Evolutionary conservation across 1,140 invertebrate genomes (phyloP).

Genomic region (Mercenaria mercenaria): DNA sequence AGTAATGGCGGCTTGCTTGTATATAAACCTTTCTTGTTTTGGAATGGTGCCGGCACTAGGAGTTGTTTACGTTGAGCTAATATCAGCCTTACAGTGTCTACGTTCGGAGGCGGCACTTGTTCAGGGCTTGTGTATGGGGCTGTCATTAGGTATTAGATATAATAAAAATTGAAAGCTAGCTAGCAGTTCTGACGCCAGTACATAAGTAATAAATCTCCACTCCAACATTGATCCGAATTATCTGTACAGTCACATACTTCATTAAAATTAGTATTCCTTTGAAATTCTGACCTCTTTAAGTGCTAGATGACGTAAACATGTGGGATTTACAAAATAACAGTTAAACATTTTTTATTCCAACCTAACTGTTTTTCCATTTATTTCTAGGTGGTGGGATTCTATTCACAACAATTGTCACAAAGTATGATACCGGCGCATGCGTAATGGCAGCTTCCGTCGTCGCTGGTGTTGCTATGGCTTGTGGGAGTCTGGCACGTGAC

Average conservation of each 20-base stretch:
- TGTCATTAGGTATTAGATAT: not conserved
- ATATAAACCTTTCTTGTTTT: not conserved
- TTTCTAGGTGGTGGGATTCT: conserved; percentile 9
- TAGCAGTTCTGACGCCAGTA: not conserved
- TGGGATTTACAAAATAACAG: too few species aligned
- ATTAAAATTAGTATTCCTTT: not conserved
- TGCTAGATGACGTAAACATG: not conserved
- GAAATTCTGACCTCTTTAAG: not conserved
- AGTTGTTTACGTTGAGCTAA: conserved; percentile 37
- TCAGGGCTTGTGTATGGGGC: conserved; percentile 16
- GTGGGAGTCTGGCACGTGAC: not conserved
- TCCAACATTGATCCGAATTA: not conserved
- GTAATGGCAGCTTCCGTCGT: not conserved
- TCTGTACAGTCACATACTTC: not conserved
- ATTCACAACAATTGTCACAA: not conserved
- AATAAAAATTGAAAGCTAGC: too few species aligned
- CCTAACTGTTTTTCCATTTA: too few species aligned
- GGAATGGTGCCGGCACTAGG: conserved; percentile 7
- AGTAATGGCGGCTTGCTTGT: conserved; percentile 36
- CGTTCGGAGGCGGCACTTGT: conserved; percentile 8
- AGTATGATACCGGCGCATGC: conserved; percentile 26
- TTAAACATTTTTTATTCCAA: too few species aligned
- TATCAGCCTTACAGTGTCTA: not conserved
- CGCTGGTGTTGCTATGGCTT: not conserved
- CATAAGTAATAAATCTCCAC: not conserved